phyloP scores from a whole-genome alignment of 2,797 vertebrate species.

The Natrix natrix region DNA sequence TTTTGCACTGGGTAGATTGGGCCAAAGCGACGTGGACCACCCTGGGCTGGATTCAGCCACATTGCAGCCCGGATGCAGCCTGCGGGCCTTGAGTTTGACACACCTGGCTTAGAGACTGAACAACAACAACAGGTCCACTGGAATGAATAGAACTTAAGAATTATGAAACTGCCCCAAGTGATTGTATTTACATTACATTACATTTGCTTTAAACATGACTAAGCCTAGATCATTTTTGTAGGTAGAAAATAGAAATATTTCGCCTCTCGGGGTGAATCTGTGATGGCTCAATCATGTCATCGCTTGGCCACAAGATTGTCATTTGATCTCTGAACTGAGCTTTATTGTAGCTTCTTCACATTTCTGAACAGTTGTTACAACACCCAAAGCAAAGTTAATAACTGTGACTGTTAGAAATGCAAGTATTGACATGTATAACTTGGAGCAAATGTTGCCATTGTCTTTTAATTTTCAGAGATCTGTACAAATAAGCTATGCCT shows the following conservation, averaged over 20 bases:
- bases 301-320: background rate
- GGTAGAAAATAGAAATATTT: background rate
- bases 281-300: background rate
- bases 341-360: background rate
- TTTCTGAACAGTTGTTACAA: background rate
- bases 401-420: background rate
- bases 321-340: background rate
- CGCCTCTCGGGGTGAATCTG: background rate
- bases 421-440: background rate
- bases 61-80: no score
- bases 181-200: background rate
- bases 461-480: background rate
- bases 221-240: background rate
- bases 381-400: background rate
- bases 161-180: background rate
- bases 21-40: no score
- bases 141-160: background rate
- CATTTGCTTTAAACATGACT: background rate
- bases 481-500: background rate
- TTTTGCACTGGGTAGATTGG: no score
- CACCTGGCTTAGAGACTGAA: background rate
- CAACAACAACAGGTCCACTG: background rate
- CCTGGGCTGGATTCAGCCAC: no score
- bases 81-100: no score
- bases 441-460: background rate